Base-by-base conservation (phyloP, 2,113 vertebrate species). In the Amphilophus citrinellus region DNA sequence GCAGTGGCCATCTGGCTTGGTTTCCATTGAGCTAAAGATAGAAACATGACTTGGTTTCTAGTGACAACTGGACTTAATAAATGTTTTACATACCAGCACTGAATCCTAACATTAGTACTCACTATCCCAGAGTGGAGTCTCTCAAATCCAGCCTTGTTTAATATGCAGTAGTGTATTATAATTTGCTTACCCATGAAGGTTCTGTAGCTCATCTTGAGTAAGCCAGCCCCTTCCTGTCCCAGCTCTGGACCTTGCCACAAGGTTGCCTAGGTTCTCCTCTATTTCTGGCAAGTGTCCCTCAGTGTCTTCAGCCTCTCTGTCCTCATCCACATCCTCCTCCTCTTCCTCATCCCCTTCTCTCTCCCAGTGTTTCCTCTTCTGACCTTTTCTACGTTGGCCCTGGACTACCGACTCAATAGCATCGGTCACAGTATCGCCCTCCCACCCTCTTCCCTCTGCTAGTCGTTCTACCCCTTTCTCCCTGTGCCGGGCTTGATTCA, bases 371-470 rank as follows among this genome's bases (percentile, higher is more conserved):
- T 93, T 95, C 82, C 91, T 93, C 90, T 95, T 96, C 75, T 93
- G 93, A 39, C 91, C 82, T 81, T 93, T 95, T 50, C 92, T 87
- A n/a, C 87, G 92, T 84, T 96, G 94, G 7, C 95, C 95, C 87
- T 98, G 97, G 89, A 99, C 97, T 32, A 99, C 98, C 0, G 97
- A 96, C 88, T 99, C 98, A 1, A 99, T 99, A 80, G 97, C 97
- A 81, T 98, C 98, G 82, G 96, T 97, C 80, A 99, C 95, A 3
- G 97, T 95, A 91, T 99, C 98, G 83, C 95, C 94, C 27, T 94
- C 93, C 91, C 92, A 97, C 94, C 89, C 96, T 79, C 86, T 89
- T 56, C 75, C 84, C 13, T 84, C 94, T 8, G 68, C 78, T 22
- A 86, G 84, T 50, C 84, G 83, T 2, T 91, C 89, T 1, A 66